Percentiles rank a stretch among this genome's conserved stretches.
These are phyloP conservation scores for Ammodytes marinus DNA, from an alignment of 2,113 vertebrate genomes.

Conservation along the genomic window DNA sequence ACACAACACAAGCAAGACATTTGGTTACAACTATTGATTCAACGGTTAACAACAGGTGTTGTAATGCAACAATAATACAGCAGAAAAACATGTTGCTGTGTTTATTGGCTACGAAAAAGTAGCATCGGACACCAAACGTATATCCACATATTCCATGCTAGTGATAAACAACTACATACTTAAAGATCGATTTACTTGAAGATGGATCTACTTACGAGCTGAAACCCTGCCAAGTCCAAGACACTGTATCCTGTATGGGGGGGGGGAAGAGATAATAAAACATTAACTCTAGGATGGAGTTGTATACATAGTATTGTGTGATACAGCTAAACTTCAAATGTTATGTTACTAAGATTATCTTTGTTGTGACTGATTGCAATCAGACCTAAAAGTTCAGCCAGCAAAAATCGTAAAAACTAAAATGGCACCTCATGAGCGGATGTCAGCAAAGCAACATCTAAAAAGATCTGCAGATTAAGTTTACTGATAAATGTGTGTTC, in stretches of 20 bases:
- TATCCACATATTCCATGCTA: no score
- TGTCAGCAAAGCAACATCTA: not conserved
- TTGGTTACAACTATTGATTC: not conserved
- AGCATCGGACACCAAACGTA: not conserved
- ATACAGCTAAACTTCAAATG: not conserved
- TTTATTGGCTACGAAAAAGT: not conserved
- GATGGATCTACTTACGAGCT: conserved; percentile 86
- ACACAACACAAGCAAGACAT: conserved; percentile 23
- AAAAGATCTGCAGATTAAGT: not conserved
- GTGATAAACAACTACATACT: no score
- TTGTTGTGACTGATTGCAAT: not conserved
- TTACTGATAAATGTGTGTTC: not conserved
- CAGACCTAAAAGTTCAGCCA: not conserved
- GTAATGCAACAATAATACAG: not conserved
- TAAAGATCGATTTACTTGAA: no score
- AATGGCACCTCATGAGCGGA: no score
- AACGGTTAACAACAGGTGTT: not conserved
- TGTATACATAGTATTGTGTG: not conserved
- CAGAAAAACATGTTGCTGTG: no score
- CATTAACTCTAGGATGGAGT: not conserved
- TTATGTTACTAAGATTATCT: no score
- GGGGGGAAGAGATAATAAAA: conserved; percentile 3
- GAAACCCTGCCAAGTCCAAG: conserved; percentile 98
- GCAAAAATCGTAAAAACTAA: not conserved
- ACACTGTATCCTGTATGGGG: conserved; percentile 91